Evolutionary conservation across 2,797 vertebrate genomes (phyloP).

Genomic region (Spinibarbus caldwelli): DNA sequence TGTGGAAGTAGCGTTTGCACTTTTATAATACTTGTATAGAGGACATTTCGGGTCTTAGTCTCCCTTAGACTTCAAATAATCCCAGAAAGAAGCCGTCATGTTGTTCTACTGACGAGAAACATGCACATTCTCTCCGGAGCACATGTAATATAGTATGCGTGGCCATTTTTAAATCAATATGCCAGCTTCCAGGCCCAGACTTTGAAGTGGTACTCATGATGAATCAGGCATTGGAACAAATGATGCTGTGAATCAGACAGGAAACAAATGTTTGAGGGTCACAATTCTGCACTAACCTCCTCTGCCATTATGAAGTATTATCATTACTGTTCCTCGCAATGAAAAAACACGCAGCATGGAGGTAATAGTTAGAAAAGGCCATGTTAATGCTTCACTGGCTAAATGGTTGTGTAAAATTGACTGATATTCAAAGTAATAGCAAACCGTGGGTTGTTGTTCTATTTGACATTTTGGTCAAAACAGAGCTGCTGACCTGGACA

Average conservation of each 20-base stretch:
- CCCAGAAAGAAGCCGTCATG: neutral
- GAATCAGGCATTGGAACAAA: conserved; percentile 24
- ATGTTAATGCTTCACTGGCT: conserved; percentile 4
- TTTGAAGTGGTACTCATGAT: conserved; percentile 29
- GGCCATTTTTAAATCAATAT: conserved; percentile 18
- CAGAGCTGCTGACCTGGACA: neutral
- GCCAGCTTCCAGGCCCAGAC: conserved; percentile 8
- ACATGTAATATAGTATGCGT: neutral
- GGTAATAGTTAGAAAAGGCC: conserved; percentile 9
- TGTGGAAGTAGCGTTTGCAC: neutral
- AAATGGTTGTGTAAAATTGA: neutral
- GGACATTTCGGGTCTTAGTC: neutral
- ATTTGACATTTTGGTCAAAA: conserved; percentile 1
- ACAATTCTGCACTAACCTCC: conserved; percentile 18
- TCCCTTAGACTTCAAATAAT: neutral
- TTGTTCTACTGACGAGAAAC: conserved; percentile 10
- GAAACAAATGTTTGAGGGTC: conserved; percentile 40
- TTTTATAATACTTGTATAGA: neutral
- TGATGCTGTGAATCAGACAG: conserved; percentile 37
- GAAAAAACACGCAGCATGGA: conserved; percentile 19
- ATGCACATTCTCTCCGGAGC: neutral
- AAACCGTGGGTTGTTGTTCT: neutral
- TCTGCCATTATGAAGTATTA: conserved; percentile 39
- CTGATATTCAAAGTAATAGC: conserved; percentile 4
- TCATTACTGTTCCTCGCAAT: conserved; percentile 30